Conservation (phyloP, 2,113 vertebrate genomes). For the Paedocypris sp. region DNA sequence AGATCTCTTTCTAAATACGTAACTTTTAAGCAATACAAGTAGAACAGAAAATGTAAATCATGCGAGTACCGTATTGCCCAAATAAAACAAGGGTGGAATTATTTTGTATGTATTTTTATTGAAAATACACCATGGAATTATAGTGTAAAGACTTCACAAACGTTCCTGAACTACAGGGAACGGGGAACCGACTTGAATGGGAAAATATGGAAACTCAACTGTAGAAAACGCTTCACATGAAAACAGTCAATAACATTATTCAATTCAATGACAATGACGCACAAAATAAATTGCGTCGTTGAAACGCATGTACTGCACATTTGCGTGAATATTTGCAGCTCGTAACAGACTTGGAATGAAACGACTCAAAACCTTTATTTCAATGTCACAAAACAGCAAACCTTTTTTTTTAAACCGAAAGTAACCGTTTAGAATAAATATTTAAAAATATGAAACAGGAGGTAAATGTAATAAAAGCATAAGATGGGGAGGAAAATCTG, state of each 20-base stretch:
- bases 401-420: slow-evolving; percentile 40
- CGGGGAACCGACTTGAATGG: slow-evolving; percentile 42
- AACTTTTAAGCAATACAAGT: too few relatives aligned
- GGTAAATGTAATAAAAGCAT: slow-evolving; percentile 35
- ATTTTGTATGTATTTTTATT: slow-evolving; percentile 56
- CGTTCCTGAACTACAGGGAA: slow-evolving; percentile 15
- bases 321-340: slow-evolving; percentile 52
- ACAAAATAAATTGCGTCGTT: slow-evolving; percentile 74
- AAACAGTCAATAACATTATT: slow-evolving; percentile 42
- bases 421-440: slow-evolving; percentile 40
- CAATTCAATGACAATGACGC: slow-evolving; percentile 61
- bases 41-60: too few relatives aligned
- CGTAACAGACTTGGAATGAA: slow-evolving; percentile 34
- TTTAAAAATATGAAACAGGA: too few relatives aligned
- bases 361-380: slow-evolving; percentile 18
- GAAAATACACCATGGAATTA: slow-evolving; percentile 64
- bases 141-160: slow-evolving; percentile 52
- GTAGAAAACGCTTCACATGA: slow-evolving; percentile 55
- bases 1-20: too few relatives aligned
- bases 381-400: too few relatives aligned
- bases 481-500: slow-evolving; percentile 24
- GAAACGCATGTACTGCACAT: slow-evolving; percentile 57
- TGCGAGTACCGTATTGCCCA: too few relatives aligned
- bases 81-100: too few relatives aligned
- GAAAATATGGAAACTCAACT: slow-evolving; percentile 49